A percentile compares a stretch with the other conserved stretches of the same genome.
phyloP scores from a whole-genome alignment of 2,888 invertebrate species.

The Leptinotarsa haldemani region DNA sequence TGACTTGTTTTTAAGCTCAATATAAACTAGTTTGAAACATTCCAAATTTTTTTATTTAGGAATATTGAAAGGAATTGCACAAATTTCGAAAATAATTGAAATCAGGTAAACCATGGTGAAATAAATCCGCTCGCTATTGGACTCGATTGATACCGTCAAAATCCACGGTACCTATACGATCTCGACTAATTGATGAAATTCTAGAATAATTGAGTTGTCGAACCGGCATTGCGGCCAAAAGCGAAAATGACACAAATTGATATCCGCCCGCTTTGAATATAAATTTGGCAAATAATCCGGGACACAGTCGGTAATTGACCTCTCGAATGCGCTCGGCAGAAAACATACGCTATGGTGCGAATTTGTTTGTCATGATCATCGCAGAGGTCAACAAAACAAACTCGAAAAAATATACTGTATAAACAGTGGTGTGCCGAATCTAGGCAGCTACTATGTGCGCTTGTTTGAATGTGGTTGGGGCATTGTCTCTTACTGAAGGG shows the following conservation, averaged over 20 bases:
- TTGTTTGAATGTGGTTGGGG: no score
- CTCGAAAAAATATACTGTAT: slow-evolving; percentile 6
- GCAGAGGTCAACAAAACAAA: slow-evolving; percentile 27
- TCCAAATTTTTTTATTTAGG: no score
- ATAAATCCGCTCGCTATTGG: no score
- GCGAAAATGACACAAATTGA: background rate
- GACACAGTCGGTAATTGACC: slow-evolving; percentile 41
- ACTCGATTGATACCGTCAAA: no score
- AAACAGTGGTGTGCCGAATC: slow-evolving; percentile 3
- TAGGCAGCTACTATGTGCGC: background rate
- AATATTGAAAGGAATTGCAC: no score
- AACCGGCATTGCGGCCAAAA: background rate
- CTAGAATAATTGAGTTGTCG: background rate
- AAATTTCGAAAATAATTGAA: no score
- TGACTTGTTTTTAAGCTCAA: no score
- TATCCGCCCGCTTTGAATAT: slow-evolving; percentile 32
- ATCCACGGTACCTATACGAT: no score
- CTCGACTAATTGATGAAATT: background rate
- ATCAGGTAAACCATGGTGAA: no score
- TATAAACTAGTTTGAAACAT: no score
- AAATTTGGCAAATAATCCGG: slow-evolving; percentile 33
- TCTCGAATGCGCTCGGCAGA: slow-evolving; percentile 22
- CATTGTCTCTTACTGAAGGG: no score
- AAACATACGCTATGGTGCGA: slow-evolving; percentile 28
- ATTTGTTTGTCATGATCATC: slow-evolving; percentile 32